phyloP scores from a whole-genome alignment of 2,113 vertebrate species.

The Grus americana region DNA sequence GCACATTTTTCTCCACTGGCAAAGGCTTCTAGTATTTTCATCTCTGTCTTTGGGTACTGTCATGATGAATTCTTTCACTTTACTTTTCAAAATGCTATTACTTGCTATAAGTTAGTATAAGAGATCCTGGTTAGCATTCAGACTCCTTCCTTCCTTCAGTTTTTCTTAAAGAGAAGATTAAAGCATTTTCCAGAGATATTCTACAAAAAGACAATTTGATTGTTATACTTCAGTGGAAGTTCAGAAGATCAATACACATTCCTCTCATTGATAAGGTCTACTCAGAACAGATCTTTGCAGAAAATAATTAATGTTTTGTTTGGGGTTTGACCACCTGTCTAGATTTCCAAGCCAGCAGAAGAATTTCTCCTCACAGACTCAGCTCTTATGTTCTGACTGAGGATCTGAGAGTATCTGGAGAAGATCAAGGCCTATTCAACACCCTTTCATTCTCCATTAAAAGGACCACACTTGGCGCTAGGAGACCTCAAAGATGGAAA shows the following conservation, averaged over 20 bases:
- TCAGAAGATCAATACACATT: neutral
- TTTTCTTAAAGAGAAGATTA: neutral
- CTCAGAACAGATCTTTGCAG: neutral
- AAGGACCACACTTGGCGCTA: neutral
- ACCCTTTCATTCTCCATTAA: neutral
- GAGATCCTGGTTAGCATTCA: neutral
- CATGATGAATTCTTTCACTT: neutral
- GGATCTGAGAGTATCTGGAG: neutral
- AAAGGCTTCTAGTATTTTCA: neutral
- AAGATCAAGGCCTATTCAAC: neutral
- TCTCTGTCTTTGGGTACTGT: neutral
- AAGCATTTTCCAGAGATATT: neutral
- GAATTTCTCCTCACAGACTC: neutral
- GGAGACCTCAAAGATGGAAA: neutral
- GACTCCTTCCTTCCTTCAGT: fast-evolving
- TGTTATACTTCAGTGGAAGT: neutral
- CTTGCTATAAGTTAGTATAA: neutral
- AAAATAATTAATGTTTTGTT: neutral
- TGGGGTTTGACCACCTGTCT: neutral
- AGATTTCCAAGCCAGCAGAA: neutral
- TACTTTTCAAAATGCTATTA: neutral
- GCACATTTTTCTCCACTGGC: neutral
- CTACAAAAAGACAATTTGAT: neutral
- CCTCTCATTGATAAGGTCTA: neutral
- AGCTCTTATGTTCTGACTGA: neutral